Evolutionary conservation across 2,888 invertebrate species (phyloP).

Genomic region (Hirtodrosophila histrioides): DNA sequence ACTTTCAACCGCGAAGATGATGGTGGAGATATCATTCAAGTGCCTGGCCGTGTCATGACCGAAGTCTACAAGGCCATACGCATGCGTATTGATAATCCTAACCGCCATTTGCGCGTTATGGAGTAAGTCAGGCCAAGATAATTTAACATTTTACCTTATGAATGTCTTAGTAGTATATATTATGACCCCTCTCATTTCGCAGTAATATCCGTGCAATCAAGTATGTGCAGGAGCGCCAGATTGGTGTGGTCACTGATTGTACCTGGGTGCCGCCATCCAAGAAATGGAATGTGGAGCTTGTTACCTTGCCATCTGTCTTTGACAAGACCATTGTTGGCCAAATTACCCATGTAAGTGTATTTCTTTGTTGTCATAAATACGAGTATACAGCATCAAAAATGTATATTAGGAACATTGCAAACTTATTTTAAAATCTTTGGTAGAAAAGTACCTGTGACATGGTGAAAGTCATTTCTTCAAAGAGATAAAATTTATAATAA

Average conservation of each 20-base stretch:
- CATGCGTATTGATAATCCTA: slow-evolving; percentile 86
- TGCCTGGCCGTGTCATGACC: slow-evolving; percentile 87
- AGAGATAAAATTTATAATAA: no score
- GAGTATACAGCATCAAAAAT: no score
- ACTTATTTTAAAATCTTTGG: no score
- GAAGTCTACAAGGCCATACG: slow-evolving; percentile 91
- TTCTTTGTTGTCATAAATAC: neutral
- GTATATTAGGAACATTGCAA: no score
- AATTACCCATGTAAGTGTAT: slow-evolving; percentile 86
- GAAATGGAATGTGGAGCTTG: slow-evolving; percentile 85
- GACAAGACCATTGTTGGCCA: slow-evolving; percentile 85
- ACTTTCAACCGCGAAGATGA: slow-evolving; percentile 86
- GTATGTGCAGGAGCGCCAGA: slow-evolving; percentile 83
- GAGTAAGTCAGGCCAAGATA: slow-evolving; percentile 69
- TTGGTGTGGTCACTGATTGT: slow-evolving; percentile 76
- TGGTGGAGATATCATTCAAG: slow-evolving; percentile 76
- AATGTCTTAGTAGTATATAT: neutral
- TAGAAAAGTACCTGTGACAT: no score
- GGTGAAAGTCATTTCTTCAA: no score
- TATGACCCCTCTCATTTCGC: neutral
- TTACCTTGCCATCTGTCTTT: slow-evolving; percentile 86
- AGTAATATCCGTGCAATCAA: slow-evolving; percentile 85
- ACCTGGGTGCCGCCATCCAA: slow-evolving; percentile 73
- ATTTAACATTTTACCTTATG: neutral
- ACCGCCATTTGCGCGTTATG: slow-evolving; percentile 74